Conservation (phyloP, 1,140 invertebrate genomes). For the Brachionus manjavacas region DNA sequence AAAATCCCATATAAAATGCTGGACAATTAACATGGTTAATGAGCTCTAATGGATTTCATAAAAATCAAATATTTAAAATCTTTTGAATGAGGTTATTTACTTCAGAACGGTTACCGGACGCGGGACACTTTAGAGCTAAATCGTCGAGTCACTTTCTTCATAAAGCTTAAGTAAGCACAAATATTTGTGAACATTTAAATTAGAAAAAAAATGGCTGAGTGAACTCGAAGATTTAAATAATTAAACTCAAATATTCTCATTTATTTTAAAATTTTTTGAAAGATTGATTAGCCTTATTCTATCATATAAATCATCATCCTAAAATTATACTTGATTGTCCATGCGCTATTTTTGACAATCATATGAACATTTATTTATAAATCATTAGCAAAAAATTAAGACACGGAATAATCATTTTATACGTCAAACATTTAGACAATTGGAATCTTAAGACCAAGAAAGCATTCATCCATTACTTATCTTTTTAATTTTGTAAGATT, state of each 20-base stretch:
- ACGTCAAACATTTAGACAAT: constrained; percentile 18
- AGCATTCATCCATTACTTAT: constrained; percentile 9
- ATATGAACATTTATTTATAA: constrained; percentile 28
- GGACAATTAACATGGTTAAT: background rate
- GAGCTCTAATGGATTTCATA: background rate
- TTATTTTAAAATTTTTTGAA: background rate
- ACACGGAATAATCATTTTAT: constrained; percentile 15
- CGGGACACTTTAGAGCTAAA: background rate
- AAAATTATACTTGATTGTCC: constrained; percentile 18
- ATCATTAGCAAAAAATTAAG: constrained; percentile 14
- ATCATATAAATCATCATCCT: background rate
- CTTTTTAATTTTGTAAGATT: background rate
- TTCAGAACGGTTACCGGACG: background rate
- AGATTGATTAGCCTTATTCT: background rate
- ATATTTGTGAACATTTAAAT: background rate
- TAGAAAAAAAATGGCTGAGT: background rate
- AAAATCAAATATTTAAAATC: background rate
- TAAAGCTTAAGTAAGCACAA: background rate
- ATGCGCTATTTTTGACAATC: background rate
- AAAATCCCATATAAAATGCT: background rate
- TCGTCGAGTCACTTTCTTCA: background rate
- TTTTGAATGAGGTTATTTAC: background rate
- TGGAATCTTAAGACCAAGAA: background rate
- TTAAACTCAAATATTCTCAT: background rate
- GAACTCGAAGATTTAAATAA: background rate